Evolutionary conservation across 1,140 invertebrate genomes (phyloP).

Genomic region (Aporrectodea caliginosa): DNA sequence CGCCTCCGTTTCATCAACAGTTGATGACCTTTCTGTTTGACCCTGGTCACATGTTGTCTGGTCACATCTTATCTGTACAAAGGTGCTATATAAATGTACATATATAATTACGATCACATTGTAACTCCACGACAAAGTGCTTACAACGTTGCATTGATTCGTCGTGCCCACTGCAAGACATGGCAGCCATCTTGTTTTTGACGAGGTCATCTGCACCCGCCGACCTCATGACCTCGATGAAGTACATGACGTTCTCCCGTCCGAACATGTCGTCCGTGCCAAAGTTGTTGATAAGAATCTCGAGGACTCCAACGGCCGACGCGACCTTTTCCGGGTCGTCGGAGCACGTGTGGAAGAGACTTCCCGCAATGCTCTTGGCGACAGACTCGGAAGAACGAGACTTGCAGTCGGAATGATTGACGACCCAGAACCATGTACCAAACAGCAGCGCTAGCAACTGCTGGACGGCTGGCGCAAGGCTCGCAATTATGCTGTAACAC

Average conservation of each 20-base stretch:
- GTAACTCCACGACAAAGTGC: neutral
- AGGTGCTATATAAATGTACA: too few species aligned
- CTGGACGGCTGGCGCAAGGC: conserved; percentile 83
- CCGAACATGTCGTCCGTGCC: conserved; percentile 91
- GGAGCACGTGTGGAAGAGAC: conserved; percentile 77
- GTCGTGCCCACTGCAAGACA: neutral
- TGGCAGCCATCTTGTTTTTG: neutral
- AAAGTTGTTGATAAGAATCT: conserved; percentile 94
- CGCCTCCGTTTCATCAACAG: too few species aligned
- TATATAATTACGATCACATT: too few species aligned
- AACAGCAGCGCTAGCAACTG: conserved; percentile 88
- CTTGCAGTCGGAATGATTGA: conserved; percentile 77
- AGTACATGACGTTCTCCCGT: conserved; percentile 93
- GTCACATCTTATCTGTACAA: too few species aligned
- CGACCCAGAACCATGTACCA: conserved; percentile 88
- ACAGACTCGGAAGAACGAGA: conserved; percentile 91
- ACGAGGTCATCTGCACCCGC: conserved; percentile 40
- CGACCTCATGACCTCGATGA: conserved; percentile 63
- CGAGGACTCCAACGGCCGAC: conserved; percentile 38
- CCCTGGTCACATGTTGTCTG: too few species aligned
- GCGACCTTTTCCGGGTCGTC: conserved; percentile 48
- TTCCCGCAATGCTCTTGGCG: conserved; percentile 89
- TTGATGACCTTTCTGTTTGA: too few species aligned
- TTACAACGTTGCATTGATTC: neutral
- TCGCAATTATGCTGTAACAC: conserved; percentile 76